Base-by-base conservation (phyloP, 2,888 invertebrate species). In the Agapetus fuscipes region DNA sequence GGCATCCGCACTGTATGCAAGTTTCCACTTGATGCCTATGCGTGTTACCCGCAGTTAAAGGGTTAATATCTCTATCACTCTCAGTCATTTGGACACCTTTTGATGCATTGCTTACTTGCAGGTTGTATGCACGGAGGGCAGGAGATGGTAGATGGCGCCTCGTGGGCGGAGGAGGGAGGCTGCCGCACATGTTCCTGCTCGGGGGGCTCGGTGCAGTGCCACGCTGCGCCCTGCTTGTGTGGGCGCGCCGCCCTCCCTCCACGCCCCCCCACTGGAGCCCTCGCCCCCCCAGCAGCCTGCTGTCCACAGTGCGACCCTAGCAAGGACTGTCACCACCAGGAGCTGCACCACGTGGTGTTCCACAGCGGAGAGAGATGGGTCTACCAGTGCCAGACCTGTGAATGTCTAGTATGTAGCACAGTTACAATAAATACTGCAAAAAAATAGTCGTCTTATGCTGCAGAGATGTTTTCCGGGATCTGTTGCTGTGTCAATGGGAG, bases 301-400 rank as follows among this genome's bases (percentile, higher is more conserved):
- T 89, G 88, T 60, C 85, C 85, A 31, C 83, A 85, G 60, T 89
- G 88, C 64, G 80, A 85, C 60, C 70, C 77, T 34, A 71, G 73
- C 48, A 74, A 76, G 54, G 77, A 78, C 52, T 88, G 88, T 61
- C 74, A 73, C 47, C 88, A 88, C 63, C 86, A 86, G 61, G 84
- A 86, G 60, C 72, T 84, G 54, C 72, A 76, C 52, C 77, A 82
- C 59, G 78, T 84, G 47, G 71, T 77, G 53, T 80, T 84, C 60
- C 76, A 76, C 59, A 85, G 83, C 58, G 88, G 88, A 37, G 85
- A 90, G 59, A 76, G 79, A 54, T 91, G 91, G 90, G 80, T 85
- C 52, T 88, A 87, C 67, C 84, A 89, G 64, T 91, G 91, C 64
- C 86, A 88, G 71, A 84, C 84, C 48, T 91, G 91, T 71, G 88